Percentiles rank a stretch among this genome's conserved stretches.
These are phyloP conservation scores for Formica selysi DNA, from an alignment of 1,140 invertebrate species.

Conservation along the genomic window DNA sequence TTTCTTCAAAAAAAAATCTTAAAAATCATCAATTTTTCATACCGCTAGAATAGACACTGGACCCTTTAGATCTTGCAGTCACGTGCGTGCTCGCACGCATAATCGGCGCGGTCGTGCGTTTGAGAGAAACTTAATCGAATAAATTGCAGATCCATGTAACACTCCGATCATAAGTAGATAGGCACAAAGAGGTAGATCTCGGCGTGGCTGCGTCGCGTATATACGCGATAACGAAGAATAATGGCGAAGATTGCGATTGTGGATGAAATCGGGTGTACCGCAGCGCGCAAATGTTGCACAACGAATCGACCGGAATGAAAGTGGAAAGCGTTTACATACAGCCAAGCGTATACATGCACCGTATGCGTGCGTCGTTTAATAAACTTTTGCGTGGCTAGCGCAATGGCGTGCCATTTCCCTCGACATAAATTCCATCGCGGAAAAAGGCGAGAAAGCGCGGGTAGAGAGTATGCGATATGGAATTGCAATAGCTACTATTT, in stretches of 20 bases:
- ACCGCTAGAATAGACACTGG: too few relatives aligned
- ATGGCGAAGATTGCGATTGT: conserved; percentile 18
- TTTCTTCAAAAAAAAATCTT: too few relatives aligned
- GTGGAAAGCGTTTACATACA: background rate
- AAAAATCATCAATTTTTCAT: too few relatives aligned
- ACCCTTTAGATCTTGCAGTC: background rate
- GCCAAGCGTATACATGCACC: too few relatives aligned
- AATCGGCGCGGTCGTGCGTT: conserved; percentile 4
- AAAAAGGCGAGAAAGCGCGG: conserved; percentile 5
- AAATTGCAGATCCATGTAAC: conserved; percentile 28
- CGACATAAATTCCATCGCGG: conserved; percentile 50
- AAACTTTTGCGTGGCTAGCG: conserved; percentile 41
- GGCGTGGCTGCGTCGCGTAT: background rate
- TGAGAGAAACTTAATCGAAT: conserved; percentile 38
- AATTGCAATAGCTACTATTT: background rate
- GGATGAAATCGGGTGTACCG: conserved; percentile 12
- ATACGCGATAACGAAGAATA: conserved; percentile 22
- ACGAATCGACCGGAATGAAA: conserved; percentile 26
- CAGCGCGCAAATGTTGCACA: background rate
- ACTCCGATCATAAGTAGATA: conserved; percentile 30
- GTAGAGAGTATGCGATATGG: background rate
- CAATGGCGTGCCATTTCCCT: conserved; percentile 46
- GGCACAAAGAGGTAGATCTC: background rate
- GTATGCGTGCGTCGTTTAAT: conserved; percentile 49
- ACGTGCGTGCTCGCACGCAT: background rate